A percentile compares a stretch with the other conserved stretches of the same genome.
phyloP scores from a whole-genome alignment of 2,797 vertebrate species.

The Manis pentadactyla region DNA sequence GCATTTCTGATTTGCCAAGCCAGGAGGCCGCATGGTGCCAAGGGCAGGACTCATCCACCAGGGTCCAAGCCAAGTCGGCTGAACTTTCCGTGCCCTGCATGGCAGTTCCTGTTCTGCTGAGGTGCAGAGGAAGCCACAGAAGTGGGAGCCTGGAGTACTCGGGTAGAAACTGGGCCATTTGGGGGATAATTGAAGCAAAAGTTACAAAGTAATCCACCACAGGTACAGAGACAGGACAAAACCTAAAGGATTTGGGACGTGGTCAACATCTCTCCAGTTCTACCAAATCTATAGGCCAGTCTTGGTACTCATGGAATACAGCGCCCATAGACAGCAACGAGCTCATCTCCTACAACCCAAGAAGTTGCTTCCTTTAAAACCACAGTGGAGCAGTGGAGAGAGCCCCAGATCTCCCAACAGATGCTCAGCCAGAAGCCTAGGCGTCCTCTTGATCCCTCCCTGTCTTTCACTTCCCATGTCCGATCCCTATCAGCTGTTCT shows the following conservation, averaged over 20 bases:
- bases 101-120: no score
- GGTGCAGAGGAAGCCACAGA: not conserved
- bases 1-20: not conserved
- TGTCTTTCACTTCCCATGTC: not conserved
- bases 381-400: not conserved
- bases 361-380: not conserved
- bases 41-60: not conserved
- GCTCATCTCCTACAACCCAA: not conserved
- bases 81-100: fast-evolving
- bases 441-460: not conserved
- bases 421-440: not conserved
- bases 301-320: fast-evolving
- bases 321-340: not conserved
- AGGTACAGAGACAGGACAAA: not conserved
- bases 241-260: not conserved
- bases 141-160: not conserved
- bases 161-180: not conserved
- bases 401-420: not conserved
- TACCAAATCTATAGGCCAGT: not conserved
- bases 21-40: not conserved
- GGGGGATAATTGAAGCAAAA: not conserved
- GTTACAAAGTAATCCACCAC: not conserved
- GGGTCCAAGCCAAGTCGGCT: not conserved
- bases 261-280: not conserved
- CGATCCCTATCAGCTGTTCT: not conserved